Evolutionary conservation across 1,140 invertebrate genomes (phyloP).

Genomic region (Callitettix versicolor): DNA sequence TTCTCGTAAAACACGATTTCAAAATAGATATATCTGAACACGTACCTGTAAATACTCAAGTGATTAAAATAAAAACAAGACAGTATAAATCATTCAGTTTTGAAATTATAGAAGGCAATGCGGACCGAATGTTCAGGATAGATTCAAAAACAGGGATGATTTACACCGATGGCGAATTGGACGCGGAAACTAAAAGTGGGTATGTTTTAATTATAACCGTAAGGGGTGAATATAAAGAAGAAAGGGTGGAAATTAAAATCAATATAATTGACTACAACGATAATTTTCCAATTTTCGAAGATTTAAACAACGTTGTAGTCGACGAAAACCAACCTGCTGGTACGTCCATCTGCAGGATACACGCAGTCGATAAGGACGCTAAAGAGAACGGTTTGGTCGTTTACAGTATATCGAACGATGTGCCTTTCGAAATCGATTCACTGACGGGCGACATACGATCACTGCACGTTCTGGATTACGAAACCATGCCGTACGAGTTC

Average conservation of each 20-base stretch:
- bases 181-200: constrained; percentile 75
- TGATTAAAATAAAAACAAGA: constrained; percentile 72
- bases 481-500: constrained; percentile 75
- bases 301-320: constrained; percentile 48
- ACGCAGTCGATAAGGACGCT: constrained; percentile 75
- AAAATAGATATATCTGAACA: constrained; percentile 77
- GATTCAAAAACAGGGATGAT: constrained; percentile 81
- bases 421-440: constrained; percentile 91
- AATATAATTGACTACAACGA: constrained; percentile 81
- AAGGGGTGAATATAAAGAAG: constrained; percentile 77
- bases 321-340: constrained; percentile 82
- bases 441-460: constrained; percentile 84
- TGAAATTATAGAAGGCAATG: constrained; percentile 84
- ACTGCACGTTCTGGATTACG: constrained; percentile 74
- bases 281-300: constrained; percentile 78
- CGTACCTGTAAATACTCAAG: constrained; percentile 72
- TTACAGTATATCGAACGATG: constrained; percentile 75
- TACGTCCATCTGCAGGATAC: constrained; percentile 65
- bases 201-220: constrained; percentile 86
- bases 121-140: constrained; percentile 74
- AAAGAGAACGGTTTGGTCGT: constrained; percentile 93
- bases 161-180: constrained; percentile 68
- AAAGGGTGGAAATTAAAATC: constrained; percentile 74
- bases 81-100: constrained; percentile 70
- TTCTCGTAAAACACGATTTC: constrained; percentile 79